Percentiles rank a stretch among this genome's conserved stretches.
These are phyloP conservation scores for Apamea sordens DNA, from an alignment of 2,888 invertebrate genomes.

Conservation along the genomic window DNA sequence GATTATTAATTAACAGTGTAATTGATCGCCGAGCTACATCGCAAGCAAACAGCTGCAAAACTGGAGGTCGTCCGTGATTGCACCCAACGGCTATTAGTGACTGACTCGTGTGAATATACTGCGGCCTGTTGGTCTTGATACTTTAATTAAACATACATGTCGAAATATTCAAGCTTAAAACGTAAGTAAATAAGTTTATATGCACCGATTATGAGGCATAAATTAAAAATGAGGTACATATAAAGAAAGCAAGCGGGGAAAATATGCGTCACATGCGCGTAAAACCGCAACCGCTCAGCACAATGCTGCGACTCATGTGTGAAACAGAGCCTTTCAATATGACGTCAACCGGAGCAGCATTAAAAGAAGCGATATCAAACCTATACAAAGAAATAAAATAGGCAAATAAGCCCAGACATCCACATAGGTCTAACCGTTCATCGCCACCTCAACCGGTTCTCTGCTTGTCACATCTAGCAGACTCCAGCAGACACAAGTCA, in stretches of 20 bases:
- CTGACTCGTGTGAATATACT: slow-evolving; percentile 80
- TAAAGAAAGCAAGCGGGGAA: background rate
- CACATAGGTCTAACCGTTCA: no score
- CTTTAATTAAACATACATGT: slow-evolving; percentile 31
- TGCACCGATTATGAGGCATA: background rate
- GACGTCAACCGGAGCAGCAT: background rate
- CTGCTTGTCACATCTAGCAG: no score
- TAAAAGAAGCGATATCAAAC: background rate
- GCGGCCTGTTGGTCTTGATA: slow-evolving; percentile 60
- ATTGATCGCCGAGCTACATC: slow-evolving; percentile 71
- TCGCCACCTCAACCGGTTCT: no score
- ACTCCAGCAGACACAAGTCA: no score
- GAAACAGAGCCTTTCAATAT: background rate
- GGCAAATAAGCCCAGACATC: background rate
- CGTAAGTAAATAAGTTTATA: background rate
- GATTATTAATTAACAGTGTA: slow-evolving; percentile 64
- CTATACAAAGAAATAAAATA: background rate
- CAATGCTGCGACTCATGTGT: background rate
- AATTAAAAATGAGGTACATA: background rate
- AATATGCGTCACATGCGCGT: background rate
- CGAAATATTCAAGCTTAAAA: background rate
- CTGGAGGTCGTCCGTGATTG: slow-evolving; percentile 81
- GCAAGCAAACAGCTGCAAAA: slow-evolving; percentile 70
- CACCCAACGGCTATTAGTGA: slow-evolving; percentile 81
- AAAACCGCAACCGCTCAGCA: background rate